A percentile compares a stretch with the other conserved stretches of the same genome.
phyloP scores from a whole-genome alignment of 2,888 invertebrate species.

The Cyaniris semiargus region DNA sequence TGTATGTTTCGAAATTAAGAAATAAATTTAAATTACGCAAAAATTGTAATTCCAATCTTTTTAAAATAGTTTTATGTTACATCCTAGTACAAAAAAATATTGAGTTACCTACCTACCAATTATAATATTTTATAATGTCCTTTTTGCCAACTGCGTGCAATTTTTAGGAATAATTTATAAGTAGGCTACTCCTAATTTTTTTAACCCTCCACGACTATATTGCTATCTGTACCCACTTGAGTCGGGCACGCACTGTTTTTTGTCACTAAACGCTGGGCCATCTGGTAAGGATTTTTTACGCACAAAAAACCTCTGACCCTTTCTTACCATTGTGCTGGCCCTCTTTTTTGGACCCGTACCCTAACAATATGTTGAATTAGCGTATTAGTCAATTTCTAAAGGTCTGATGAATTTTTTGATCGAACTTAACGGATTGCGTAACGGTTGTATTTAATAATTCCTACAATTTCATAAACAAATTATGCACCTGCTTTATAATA shows the following conservation, averaged over 20 bases:
- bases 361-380: conserved; percentile 78
- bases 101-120: neutral
- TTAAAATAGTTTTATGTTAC: neutral
- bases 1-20: neutral
- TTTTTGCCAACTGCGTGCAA: neutral
- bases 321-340: conserved; percentile 77
- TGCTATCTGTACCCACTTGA: conserved; percentile 62
- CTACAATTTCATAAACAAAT: conserved; percentile 41
- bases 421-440: conserved; percentile 74
- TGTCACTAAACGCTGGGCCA: conserved; percentile 75
- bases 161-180: neutral
- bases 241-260: conserved; percentile 76
- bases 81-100: neutral
- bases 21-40: conserved; percentile 17
- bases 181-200: neutral
- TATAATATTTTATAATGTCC: neutral
- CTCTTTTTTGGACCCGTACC: conserved; percentile 65
- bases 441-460: conserved; percentile 65
- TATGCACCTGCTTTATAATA: conserved; percentile 37
- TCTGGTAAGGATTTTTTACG: conserved; percentile 76
- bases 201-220: conserved; percentile 35
- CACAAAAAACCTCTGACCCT: conserved; percentile 76
- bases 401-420: conserved; percentile 77
- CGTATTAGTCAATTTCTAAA: conserved; percentile 77
- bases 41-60: neutral